phyloP scores from a whole-genome alignment of 2,888 invertebrate genomes.

The Zele albiditarsus region DNA sequence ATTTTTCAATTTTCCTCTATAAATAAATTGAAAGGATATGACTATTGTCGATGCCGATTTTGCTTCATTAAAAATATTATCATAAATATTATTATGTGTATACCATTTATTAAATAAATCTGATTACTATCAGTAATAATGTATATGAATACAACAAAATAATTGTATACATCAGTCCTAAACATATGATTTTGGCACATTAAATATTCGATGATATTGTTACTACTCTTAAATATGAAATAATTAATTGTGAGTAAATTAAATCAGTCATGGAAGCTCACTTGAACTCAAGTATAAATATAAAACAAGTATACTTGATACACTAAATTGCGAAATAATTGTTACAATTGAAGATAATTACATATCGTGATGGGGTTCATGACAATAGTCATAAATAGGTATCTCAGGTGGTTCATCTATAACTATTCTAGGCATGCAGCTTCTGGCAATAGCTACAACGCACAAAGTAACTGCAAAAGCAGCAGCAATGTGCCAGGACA shows the following conservation, averaged over 20 bases:
- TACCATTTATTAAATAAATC: conserved; percentile 2
- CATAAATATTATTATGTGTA: neutral
- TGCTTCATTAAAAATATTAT: neutral
- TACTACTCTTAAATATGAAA: neutral
- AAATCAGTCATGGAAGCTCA: conserved; percentile 33
- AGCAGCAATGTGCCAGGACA: conserved; percentile 66
- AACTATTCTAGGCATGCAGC: conserved; percentile 58
- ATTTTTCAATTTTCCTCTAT: neutral
- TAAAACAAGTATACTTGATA: neutral
- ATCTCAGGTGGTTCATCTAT: conserved; percentile 62
- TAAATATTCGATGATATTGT: conserved; percentile 15
- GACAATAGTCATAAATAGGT: conserved; percentile 66
- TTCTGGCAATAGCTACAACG: conserved; percentile 61
- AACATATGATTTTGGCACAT: conserved; percentile 13
- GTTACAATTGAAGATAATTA: conserved; percentile 29
- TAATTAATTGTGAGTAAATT: neutral
- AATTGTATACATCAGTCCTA: neutral
- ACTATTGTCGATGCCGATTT: too few relatives aligned
- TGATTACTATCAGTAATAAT: neutral
- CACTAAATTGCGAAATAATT: neutral
- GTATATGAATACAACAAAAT: conserved; percentile 25
- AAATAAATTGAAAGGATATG: neutral
- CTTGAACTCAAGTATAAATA: neutral
- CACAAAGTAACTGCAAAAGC: conserved; percentile 64
- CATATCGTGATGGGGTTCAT: conserved; percentile 51